Percentiles rank a stretch among this genome's conserved stretches.
These are phyloP conservation scores for Tineola bisselliella DNA, from an alignment of 2,888 invertebrate genomes.

Conservation along the genomic window DNA sequence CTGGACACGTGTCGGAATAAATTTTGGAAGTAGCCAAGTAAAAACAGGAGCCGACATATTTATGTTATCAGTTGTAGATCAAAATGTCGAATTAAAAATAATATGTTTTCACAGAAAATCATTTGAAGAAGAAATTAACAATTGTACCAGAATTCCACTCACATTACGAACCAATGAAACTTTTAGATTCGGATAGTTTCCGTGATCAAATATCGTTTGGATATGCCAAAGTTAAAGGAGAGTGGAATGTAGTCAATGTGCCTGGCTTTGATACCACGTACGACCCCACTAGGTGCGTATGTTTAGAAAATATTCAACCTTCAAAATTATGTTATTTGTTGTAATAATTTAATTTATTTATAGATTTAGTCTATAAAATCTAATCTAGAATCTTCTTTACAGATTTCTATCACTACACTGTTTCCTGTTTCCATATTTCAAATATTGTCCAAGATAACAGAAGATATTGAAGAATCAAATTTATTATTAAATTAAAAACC, in stretches of 20 bases:
- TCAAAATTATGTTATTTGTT: too few relatives aligned
- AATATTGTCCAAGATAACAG: conserved; percentile 78
- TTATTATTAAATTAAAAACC: not conserved
- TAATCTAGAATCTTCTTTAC: conserved; percentile 47
- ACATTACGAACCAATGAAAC: conserved; percentile 92
- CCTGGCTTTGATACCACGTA: conserved; percentile 83
- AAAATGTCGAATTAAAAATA: too few relatives aligned
- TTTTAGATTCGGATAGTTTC: conserved; percentile 80
- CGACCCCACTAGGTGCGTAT: conserved; percentile 81
- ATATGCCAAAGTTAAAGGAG: conserved; percentile 80
- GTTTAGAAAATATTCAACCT: not conserved
- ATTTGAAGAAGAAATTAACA: conserved; percentile 85
- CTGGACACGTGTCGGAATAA: too few relatives aligned
- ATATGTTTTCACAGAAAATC: conserved; percentile 76
- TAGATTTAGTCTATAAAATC: too few relatives aligned
- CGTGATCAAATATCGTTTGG: conserved; percentile 90
- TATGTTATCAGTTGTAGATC: too few relatives aligned
- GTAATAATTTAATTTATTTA: too few relatives aligned
- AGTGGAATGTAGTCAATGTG: conserved; percentile 86
- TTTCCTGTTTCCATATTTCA: conserved; percentile 85
- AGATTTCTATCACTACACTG: conserved; percentile 92
- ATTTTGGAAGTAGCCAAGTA: too few relatives aligned
- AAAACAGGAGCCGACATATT: too few relatives aligned
- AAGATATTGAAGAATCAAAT: not conserved
- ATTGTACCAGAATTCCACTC: conserved; percentile 93